Evolutionary conservation across 2,888 invertebrate genomes (phyloP), one percentile per base, ranked within the genome.

Genomic region (Phengaris arion): DNA sequence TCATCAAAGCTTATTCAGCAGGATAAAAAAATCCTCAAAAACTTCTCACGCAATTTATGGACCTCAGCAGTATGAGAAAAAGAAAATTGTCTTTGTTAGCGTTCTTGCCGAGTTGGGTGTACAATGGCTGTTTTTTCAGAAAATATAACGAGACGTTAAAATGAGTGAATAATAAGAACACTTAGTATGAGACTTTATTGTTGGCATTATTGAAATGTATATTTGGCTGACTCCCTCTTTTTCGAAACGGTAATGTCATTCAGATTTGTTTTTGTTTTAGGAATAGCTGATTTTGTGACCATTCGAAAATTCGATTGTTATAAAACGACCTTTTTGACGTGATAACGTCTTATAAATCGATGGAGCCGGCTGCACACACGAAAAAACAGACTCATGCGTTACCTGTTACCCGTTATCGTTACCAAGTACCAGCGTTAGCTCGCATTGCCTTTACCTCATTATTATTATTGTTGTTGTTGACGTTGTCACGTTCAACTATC

Each of bases 51-150:
- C 35, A 35, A 35, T 35, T 35, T 35, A 35, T 35, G 0, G 35
- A 35, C 35, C 35, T 4, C 2, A 35, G 72, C 22, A 13, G 35
- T 72, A 45, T 54, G 72, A 72, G 72, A 72, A 72, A 72, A 72
- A 72, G 54, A 54, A 72, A 52, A 52, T 54, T 70, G 6, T 54
- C 72, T 72, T 72, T 72, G 72, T 72, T 52, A 72, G 6, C 54
- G 72, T 52, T 72, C 52, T 72, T 72, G 72, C 54, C 15, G 72
- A 3, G 72, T 72, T 72, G 68, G 46, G 68, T 46, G 7, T 72
- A 52, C 13, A 72, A 72, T 72, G 6, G 72, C 54, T 54, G 54
- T 72, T 72, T 54, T 72, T 54, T 13, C 35, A 35, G 52, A 15
- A 52, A 72, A 54, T 72, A 52, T 72, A 54, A 72, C 54, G 52